These are phyloP conservation scores for Drosophila koepferae DNA, from an alignment of 2,888 invertebrate genomes.

Conservation along the genomic window DNA sequence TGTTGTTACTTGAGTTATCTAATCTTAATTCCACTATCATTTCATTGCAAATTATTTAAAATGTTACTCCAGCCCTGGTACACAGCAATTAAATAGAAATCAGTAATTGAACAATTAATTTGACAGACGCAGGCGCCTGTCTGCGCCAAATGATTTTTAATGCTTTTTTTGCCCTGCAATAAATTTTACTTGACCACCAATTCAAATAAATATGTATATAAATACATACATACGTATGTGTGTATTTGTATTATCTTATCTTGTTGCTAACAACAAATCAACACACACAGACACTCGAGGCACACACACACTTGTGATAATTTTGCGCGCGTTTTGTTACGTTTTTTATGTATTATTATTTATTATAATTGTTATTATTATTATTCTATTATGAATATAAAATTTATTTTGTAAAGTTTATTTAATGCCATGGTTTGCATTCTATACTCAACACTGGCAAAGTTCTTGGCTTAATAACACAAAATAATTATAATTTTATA, in stretches of 20 bases:
- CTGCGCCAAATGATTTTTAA: constrained; percentile 2
- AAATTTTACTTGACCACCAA: not conserved
- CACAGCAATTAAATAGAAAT: constrained; percentile 2
- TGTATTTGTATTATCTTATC: constrained; percentile 18
- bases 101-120: constrained; percentile 24
- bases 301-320: not conserved
- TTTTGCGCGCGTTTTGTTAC: constrained; percentile 28
- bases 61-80: constrained; percentile 9
- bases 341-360: not conserved
- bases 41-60: not conserved
- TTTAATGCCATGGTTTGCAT: constrained; percentile 29
- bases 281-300: not conserved
- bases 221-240: not conserved
- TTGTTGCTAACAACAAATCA: constrained; percentile 8
- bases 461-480: constrained; percentile 40
- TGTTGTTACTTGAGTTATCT: not conserved
- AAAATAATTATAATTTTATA: constrained; percentile 10
- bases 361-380: too few species aligned
- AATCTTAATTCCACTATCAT: not conserved
- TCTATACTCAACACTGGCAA: constrained; percentile 34
- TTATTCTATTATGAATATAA: constrained; percentile 5
- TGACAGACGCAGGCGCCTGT: not conserved
- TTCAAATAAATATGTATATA: constrained; percentile 3
- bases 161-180: constrained; percentile 5
- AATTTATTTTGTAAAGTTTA: constrained; percentile 22